Base-by-base conservation (phyloP, 1,140 invertebrate genomes). In the Drosophila mauritiana region DNA sequence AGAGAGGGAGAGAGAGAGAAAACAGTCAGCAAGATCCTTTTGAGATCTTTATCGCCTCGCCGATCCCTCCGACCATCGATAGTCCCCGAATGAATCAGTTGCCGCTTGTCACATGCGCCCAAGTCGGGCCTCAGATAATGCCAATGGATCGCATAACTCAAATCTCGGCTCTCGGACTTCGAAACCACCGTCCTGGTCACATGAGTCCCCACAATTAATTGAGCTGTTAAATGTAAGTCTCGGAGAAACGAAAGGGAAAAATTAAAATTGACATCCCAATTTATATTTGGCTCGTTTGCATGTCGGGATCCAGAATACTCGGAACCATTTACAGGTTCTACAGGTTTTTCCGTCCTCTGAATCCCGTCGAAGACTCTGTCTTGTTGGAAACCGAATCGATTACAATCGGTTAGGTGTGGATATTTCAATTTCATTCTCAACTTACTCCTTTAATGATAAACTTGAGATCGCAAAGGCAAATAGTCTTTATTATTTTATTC, bases 141-240 rank as follows among this genome's bases (percentile, higher is more conserved):
- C 78, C 83, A 88, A 89, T 88, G 84, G 80, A 80, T 68, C 77
- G 77, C 84, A 84, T 89, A 78, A 89, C 77, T 88, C 77, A 88
- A 88, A 88, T 89, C 73, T 46, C 37, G 52, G 55, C 62, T 67
- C 43, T 27, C 36, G 37, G 40, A 40, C 25, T 52, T 42, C 31
- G 51, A 52, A 37, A 40, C 37, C 39, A 62, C 42, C 56, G 40
- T 55, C 51, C 73, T 61, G 52, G 61, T 81, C 82, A 86, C 78
- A 82, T 88, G 57, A 61, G 82, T 52, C 58, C 57, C 88, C 67
- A 37, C 64, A 85, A 89, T 89, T 84, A 90, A 89, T 89, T 89
- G 85, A 89, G 85, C 85, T 89, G 85, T 89, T 89, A 85, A 89
- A 90, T 77, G 80, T 85, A 85, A 89, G 80, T 70, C 80, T 80